Percentiles rank a stretch among this genome's conserved stretches.
These are phyloP conservation scores for Bombus vancouverensis DNA, from an alignment of 1,140 invertebrate genomes.

Conservation along the genomic window DNA sequence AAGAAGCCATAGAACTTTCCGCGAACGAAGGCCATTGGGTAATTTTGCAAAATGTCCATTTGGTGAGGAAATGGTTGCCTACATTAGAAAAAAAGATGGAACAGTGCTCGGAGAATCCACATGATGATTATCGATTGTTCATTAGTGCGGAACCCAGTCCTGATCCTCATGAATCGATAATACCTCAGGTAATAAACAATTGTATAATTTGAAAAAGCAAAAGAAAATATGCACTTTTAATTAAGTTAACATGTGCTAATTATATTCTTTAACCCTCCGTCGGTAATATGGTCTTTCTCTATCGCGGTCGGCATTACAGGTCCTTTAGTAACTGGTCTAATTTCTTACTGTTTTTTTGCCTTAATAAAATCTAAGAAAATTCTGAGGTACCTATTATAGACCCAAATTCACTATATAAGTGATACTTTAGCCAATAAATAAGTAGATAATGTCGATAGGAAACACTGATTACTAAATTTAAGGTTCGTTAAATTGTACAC, in stretches of 20 bases:
- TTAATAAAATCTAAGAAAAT: too few species aligned
- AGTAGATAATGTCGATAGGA: neutral
- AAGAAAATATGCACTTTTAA: neutral
- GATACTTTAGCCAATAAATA: too few species aligned
- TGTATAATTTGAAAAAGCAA: neutral
- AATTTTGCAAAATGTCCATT: slow-evolving; percentile 94
- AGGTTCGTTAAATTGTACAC: neutral
- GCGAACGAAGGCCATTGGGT: slow-evolving; percentile 95
- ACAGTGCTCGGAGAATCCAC: slow-evolving; percentile 86
- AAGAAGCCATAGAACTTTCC: slow-evolving; percentile 91
- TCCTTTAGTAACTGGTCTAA: too few species aligned
- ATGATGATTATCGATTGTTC: slow-evolving; percentile 85
- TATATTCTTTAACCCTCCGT: neutral
- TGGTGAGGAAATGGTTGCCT: slow-evolving; percentile 94
- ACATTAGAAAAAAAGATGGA: slow-evolving; percentile 96
- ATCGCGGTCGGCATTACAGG: too few species aligned
- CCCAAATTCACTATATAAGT: too few species aligned
- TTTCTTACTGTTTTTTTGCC: too few species aligned
- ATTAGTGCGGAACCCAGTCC: slow-evolving; percentile 88
- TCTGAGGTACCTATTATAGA: too few species aligned
- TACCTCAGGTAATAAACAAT: slow-evolving; percentile 84
- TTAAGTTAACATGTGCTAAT: neutral
- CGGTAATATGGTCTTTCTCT: too few species aligned
- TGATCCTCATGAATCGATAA: slow-evolving; percentile 85
- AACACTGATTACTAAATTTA: neutral